Percentiles rank a stretch among this genome's conserved stretches.
These are phyloP conservation scores for Silurus glanis DNA, from an alignment of 2,113 vertebrate genomes.

Conservation along the genomic window DNA sequence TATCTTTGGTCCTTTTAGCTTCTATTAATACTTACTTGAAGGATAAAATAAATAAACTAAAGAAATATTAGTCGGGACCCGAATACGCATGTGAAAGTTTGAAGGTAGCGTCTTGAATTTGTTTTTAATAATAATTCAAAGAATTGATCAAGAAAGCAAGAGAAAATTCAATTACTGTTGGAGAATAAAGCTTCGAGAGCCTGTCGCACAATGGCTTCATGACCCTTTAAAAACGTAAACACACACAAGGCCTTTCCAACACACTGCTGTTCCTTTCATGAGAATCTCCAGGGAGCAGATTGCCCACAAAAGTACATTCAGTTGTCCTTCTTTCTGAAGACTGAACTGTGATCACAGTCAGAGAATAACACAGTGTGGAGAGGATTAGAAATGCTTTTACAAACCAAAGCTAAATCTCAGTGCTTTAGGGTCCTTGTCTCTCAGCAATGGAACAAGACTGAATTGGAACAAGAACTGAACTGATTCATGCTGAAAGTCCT, in stretches of 20 bases:
- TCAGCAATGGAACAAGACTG: background rate
- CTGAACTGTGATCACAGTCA: background rate
- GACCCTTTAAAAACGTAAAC: conserved; percentile 29
- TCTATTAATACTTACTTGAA: background rate
- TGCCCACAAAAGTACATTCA: conserved; percentile 16
- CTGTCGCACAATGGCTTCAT: background rate
- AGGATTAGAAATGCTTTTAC: background rate
- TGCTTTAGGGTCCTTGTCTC: background rate
- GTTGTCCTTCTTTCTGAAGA: conserved; percentile 17
- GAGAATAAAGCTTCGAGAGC: background rate
- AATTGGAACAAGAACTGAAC: background rate
- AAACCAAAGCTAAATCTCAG: background rate
- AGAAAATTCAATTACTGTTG: background rate
- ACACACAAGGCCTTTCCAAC: conserved; percentile 13
- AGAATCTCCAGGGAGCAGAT: conserved; percentile 24
- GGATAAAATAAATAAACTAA: background rate
- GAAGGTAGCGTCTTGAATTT: background rate
- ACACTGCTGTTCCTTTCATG: conserved; percentile 23
- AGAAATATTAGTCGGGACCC: background rate
- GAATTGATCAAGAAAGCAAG: background rate
- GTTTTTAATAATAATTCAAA: background rate
- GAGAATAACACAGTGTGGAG: background rate
- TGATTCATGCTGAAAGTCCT: background rate
- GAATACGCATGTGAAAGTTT: background rate
- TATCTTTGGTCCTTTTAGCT: background rate